These are phyloP conservation scores for Nyctibius grandis DNA, from an alignment of 2,797 vertebrate genomes.

Conservation along the genomic window DNA sequence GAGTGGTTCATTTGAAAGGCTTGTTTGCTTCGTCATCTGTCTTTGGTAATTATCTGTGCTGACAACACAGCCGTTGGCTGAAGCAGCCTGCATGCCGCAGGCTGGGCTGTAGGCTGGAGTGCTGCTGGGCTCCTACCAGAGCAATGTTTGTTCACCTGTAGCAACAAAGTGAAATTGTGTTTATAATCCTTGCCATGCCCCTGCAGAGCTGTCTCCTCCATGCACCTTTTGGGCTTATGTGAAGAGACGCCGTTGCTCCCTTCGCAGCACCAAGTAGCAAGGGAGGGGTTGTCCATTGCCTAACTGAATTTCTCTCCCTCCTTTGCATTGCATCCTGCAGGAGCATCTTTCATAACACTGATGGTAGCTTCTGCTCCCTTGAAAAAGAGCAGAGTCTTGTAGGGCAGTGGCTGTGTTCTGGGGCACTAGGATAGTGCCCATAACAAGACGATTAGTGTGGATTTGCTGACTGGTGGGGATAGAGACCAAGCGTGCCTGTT, in stretches of 20 bases:
- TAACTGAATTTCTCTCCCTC: not conserved
- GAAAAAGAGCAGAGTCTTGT: not conserved
- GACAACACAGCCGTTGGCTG: not conserved
- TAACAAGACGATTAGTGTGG: not conserved
- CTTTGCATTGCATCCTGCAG: not conserved
- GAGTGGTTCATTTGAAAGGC: not conserved
- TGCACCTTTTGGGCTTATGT: not conserved
- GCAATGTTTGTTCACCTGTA: not conserved
- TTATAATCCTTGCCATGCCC: not conserved
- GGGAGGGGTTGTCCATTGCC: not conserved
- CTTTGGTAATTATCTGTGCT: not conserved
- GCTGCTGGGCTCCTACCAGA: not conserved
- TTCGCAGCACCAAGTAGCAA: not conserved
- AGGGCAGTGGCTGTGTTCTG: not conserved
- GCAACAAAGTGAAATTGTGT: not conserved
- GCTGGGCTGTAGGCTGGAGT: not conserved
- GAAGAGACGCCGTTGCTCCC: not conserved
- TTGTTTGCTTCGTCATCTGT: not conserved
- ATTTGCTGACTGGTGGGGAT: not conserved
- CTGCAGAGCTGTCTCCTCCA: not conserved
- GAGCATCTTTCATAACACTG: not conserved
- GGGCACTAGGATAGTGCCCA: fast-evolving
- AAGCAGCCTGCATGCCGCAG: not conserved
- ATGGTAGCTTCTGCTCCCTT: not conserved
- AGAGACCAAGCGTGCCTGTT: fast-evolving